These are phyloP conservation scores for Phoenoteleia sp. DNA, from an alignment of 2,888 invertebrate species.

Conservation along the genomic window DNA sequence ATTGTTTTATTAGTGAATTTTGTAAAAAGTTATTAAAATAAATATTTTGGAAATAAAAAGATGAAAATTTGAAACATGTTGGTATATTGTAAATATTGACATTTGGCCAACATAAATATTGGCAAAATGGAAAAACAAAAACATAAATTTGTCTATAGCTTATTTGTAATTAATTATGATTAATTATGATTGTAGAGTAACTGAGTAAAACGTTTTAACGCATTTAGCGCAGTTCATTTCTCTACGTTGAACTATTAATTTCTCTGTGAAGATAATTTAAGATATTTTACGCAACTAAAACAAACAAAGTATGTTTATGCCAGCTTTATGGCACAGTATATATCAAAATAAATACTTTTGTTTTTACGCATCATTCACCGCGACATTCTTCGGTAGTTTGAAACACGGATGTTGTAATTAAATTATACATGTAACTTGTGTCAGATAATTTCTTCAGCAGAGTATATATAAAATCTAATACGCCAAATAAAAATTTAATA, in stretches of 20 bases:
- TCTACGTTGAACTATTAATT: not conserved
- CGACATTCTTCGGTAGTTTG: conserved; percentile 13
- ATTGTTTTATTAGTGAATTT: no score
- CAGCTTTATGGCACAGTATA: not conserved
- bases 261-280: not conserved
- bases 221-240: not conserved
- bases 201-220: not conserved
- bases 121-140: no score
- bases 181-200: not conserved
- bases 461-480: conserved; percentile 11
- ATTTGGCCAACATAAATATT: no score
- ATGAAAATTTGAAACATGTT: no score
- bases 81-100: no score
- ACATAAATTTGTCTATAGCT: no score
- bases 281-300: not conserved
- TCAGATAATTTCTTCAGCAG: conserved; percentile 14
- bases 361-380: conserved; percentile 15
- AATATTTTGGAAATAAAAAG: no score
- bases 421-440: conserved; percentile 9
- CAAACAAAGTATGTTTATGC: not conserved
- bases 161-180: no score
- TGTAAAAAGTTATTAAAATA: no score
- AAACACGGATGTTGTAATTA: conserved; percentile 43
- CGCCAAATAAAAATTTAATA: conserved; percentile 25
- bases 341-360: conserved; percentile 7